Evolutionary conservation across 2,888 invertebrate genomes (phyloP).

Genomic region (Spisula solida): DNA sequence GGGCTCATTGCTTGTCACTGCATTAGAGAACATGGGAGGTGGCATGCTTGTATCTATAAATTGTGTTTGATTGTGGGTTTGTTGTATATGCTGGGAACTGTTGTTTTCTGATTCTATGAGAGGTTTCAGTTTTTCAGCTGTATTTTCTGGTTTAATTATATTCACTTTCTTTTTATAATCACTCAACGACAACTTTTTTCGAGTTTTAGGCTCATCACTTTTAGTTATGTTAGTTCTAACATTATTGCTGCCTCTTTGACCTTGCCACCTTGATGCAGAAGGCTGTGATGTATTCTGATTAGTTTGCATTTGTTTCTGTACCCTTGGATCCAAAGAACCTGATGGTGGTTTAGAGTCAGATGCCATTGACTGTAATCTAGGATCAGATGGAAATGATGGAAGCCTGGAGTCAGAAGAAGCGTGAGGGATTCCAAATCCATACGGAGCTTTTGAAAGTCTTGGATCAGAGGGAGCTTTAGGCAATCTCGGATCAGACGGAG

Average conservation of each 20-base stretch:
- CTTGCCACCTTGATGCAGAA: background rate
- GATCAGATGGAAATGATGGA: background rate
- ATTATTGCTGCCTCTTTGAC: background rate
- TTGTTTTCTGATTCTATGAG: background rate
- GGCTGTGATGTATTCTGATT: slow-evolving; percentile 2
- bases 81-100: background rate
- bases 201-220: slow-evolving; percentile 38
- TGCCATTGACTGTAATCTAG: background rate
- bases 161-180: slow-evolving; percentile 69
- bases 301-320: slow-evolving; percentile 32
- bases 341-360: slow-evolving; percentile 11
- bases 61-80: background rate
- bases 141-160: slow-evolving; percentile 8
- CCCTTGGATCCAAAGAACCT: background rate
- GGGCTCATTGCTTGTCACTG: background rate
- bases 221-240: background rate
- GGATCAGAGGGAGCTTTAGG: slow-evolving; percentile 6
- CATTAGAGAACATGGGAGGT: background rate
- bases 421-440: background rate
- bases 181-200: slow-evolving; percentile 63
- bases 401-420: slow-evolving; percentile 34
- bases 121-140: background rate
- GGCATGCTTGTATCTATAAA: background rate
- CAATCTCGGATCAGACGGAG: slow-evolving; percentile 23
- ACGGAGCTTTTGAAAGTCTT: background rate